Base-by-base conservation (phyloP, 2,888 invertebrate genomes). In the Taphrorychus bicolor region DNA sequence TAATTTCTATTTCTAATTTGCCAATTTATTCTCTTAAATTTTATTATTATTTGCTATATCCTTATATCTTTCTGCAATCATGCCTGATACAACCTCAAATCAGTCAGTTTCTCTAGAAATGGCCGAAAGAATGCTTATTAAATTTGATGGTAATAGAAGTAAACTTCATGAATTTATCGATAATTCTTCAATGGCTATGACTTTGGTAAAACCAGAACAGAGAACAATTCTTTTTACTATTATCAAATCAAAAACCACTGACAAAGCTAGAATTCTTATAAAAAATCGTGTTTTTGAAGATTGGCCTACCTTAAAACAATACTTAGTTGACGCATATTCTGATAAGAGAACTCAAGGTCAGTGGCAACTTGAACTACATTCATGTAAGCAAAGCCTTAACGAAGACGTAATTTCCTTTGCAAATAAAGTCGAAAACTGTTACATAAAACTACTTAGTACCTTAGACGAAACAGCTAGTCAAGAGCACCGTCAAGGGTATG, bases 321-420 rank as follows among this genome's bases (percentile, higher is more conserved):
- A 22, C 59, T 59, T 70, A 23, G 49, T 70, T 24, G 70, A 66
- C 11, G 49, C 22, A 11, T 70, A 71, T 53, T 70, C 72, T 49
- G 76, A 77, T 60, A 74, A 74, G 72, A 32, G 76, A 19, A 72
- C 76, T 1, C 66, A 72, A 11, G 72, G 70, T 14, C 77, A 77
- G 69, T 76, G 75, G 74, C 76, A 77, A 71, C 48, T 76, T 22
- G 74, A 77, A 67, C 51, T 77, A 52, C 73, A 73, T 64, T 74
- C 74, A 17, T 75, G 73, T 58, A 73, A 69, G 66, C 74, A 76
- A 74, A 66, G 59, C 17, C 52, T 41, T 7, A 70, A 67, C 5
- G 74, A 76, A 74, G 70, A 59, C 23, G 74, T 76, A 5, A 51
- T 76, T 16, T 67, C 70, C 11, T 77, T 72, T 62, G 63, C 76